A percentile compares a stretch with the other conserved stretches of the same genome.
Evolutionary conservation across 2,113 vertebrate genomes (phyloP).

Genomic region (Istiophorus platypterus): DNA sequence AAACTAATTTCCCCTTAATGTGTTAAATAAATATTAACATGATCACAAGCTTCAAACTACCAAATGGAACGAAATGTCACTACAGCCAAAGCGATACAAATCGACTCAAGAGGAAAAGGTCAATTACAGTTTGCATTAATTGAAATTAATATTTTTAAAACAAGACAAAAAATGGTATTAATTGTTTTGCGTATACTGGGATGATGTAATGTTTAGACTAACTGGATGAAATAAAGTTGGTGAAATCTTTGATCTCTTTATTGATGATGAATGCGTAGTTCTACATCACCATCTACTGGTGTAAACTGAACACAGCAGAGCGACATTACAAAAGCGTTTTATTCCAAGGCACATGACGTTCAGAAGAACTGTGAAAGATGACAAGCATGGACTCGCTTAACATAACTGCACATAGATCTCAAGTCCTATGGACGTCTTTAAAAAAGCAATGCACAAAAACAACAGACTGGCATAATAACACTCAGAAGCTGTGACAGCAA

Average conservation of each 20-base stretch:
- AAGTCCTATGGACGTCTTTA: conserved; percentile 15
- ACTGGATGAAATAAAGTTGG: conserved; percentile 84
- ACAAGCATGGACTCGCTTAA: conserved; percentile 14
- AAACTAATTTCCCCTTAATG: conserved; percentile 14
- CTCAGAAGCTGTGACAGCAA: background rate
- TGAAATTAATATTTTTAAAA: conserved; percentile 52
- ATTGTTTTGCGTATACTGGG: conserved; percentile 73
- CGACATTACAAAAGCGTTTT: conserved; percentile 56
- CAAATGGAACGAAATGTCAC: conserved; percentile 52
- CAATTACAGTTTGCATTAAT: conserved; percentile 59
- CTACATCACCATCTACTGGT: conserved; percentile 53
- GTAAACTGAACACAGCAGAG: background rate
- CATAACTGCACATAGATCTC: conserved; percentile 39
- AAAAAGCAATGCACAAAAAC: conserved; percentile 43
- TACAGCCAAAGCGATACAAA: conserved; percentile 65
- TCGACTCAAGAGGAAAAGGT: conserved; percentile 35
- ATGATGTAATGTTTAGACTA: conserved; percentile 82
- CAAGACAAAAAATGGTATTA: conserved; percentile 63
- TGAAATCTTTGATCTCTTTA: conserved; percentile 27
- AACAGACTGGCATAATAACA: background rate
- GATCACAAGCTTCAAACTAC: conserved; percentile 33
- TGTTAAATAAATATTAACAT: conserved; percentile 5
- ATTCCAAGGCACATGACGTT: conserved; percentile 75
- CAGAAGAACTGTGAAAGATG: conserved; percentile 19
- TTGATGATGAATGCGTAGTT: background rate